Evolutionary conservation across 2,797 vertebrate genomes (phyloP).

Genomic region (Neopelma chrysocephalum): DNA sequence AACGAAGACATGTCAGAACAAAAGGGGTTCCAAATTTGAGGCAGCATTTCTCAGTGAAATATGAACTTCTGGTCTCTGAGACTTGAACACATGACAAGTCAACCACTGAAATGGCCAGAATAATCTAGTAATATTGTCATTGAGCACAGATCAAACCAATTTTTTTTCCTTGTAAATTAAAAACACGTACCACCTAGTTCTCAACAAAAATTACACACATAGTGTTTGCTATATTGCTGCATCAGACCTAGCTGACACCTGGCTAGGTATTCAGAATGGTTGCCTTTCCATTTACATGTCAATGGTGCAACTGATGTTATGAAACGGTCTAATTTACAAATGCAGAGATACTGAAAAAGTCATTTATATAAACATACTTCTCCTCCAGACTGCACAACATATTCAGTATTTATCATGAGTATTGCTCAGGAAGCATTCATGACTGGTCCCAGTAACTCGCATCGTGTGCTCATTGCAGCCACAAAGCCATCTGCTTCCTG

Average conservation of each 20-base stretch:
- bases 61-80: not conserved
- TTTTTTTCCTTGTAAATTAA: not conserved
- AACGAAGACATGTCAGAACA: not conserved
- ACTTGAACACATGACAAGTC: not conserved
- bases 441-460: not conserved
- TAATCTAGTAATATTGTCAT: not conserved
- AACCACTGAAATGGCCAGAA: not conserved
- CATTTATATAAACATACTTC: not conserved
- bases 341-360: not conserved
- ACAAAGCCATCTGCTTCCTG: conserved; percentile 52
- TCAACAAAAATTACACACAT: not conserved
- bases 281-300: not conserved
- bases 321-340: not conserved
- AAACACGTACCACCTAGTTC: not conserved
- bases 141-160: not conserved
- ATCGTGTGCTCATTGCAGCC: not conserved
- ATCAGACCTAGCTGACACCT: not conserved
- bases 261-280: not conserved
- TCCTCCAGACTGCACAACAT: not conserved
- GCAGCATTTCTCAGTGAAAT: not conserved
- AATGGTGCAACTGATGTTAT: not conserved
- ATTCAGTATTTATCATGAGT: not conserved
- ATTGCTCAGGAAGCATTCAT: not conserved
- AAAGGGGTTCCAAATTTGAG: not conserved
- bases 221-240: not conserved